Evolutionary conservation across 2,797 vertebrate genomes (phyloP).

Genomic region (Sebastes glaucus): DNA sequence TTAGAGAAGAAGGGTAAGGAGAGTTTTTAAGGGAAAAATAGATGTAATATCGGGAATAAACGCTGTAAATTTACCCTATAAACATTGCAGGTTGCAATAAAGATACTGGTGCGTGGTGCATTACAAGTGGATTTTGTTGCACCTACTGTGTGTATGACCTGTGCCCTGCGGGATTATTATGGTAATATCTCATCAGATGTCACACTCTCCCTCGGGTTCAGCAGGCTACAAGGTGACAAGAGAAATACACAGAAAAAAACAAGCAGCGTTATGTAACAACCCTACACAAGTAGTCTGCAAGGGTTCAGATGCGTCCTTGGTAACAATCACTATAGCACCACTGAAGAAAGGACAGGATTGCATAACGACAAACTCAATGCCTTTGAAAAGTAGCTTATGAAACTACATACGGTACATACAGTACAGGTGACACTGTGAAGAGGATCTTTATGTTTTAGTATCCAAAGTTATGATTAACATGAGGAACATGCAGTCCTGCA

Average conservation of each 20-base stretch:
- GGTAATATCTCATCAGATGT: slow-evolving; percentile 12
- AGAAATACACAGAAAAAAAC: slow-evolving; percentile 22
- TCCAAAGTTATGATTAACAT: not conserved
- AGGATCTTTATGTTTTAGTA: not conserved
- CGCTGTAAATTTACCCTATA: not conserved
- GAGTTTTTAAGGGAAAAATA: not conserved
- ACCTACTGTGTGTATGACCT: not conserved
- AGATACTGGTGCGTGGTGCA: not conserved
- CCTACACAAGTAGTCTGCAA: slow-evolving; percentile 38
- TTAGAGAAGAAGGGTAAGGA: not conserved
- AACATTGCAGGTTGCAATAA: not conserved
- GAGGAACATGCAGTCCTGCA: not conserved
- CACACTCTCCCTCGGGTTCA: slow-evolving; percentile 11
- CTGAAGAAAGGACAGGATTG: slow-evolving; percentile 43
- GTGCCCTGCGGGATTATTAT: not conserved
- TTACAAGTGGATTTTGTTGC: not conserved
- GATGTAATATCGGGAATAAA: not conserved
- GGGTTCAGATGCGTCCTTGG: slow-evolving; percentile 58
- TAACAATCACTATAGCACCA: slow-evolving; percentile 64
- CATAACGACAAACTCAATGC: slow-evolving; percentile 43
- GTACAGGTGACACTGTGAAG: not conserved
- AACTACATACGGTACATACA: not conserved
- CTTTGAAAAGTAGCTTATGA: not conserved
- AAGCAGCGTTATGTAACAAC: slow-evolving; percentile 54
- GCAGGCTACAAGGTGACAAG: slow-evolving; percentile 19